Base-by-base conservation (phyloP, 2,113 vertebrate genomes). In the Phylloscopus trochilus region DNA sequence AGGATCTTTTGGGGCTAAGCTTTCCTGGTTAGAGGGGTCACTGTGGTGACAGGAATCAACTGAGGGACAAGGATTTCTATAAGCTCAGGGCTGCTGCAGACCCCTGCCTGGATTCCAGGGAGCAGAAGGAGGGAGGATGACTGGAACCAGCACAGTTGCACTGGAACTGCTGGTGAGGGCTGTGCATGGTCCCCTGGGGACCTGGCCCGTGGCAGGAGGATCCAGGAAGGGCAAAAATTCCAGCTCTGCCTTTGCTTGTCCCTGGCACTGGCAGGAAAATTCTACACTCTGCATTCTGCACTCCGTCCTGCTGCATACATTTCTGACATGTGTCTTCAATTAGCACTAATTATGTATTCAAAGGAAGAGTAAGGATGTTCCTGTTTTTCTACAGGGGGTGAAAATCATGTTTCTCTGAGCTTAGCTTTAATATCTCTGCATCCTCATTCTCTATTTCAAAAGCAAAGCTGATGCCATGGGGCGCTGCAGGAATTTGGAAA, bases 381-480 rank as follows among this genome's bases (percentile, higher is more conserved):
- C 84, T 77, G 79, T 95, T 95, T 95, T 96, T 95, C 94, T 96
- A 95, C 87, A 94, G 82, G 92, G 89, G 67, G 67, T 87, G 85
- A 88, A 95, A 97, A 93, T 89, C 87, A 76, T 95, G 96, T 97
- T 94, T 96, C 64, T 88, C 62, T 95, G 90, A 96, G 94, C 93
- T 96, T 80, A 90, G 93, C 95, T 95, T 95, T 95, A 96, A 83
- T 96, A 91, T 96, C 82, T 91, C 91, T 86, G 93, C 84, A 95
- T 94, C 93, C 94, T 90, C 84, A 55, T 90, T 93, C 94, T 96
- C 90, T 85, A 63, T 97, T 95, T 96, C 93, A 95, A 95, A 95
- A 96, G 93, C 92, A 90, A 96, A 90, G 85, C 92, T 91, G 90
- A 83, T 96, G 96, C 90, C 87, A 95, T 28, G 82, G 91, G 91